Evolutionary conservation across 2,888 invertebrate genomes (phyloP), one percentile per base, ranked within the genome.

Genomic region (Zhengitettix transpicula): DNA sequence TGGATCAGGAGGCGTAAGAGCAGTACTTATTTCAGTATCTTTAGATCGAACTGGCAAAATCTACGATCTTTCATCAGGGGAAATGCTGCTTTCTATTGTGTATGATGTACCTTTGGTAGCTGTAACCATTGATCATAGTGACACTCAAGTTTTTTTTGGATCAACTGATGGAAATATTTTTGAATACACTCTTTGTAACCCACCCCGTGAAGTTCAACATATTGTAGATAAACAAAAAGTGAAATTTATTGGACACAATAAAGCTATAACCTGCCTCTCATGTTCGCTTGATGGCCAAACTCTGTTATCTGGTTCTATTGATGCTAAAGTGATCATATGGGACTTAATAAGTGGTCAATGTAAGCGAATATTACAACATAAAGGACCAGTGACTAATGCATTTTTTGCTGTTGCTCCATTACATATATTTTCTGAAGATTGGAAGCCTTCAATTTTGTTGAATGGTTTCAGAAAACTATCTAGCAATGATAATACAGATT

Each of bases 1-100:
- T 42, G 89, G 90, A 17, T 77, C 77, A 67, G 83, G 83, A 11
- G 87, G 87, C 0, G 74, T 81, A 57, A 79, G 82, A 59, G 81
- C 87, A 0, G 79, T 87, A 55, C 73, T 94, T 61, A 82, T 81
- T 58, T 85, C 93, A 0, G 83, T 84, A 7, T 93, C 94, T 0
- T 71, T 82, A 58, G 95, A 96, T 71, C 81, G 87, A 66, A 87
- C 89, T 11, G 87, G 88, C 67, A 87, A 87, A 72, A 78, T 95
- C 17, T 93, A 90, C 73, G 85, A 88, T 64, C 71, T 93, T 12
- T 69, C 78, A 14, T 78, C 79, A 41, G 92, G 91, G 28, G 75
- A 76, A 52, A 71, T 87, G 64, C 71, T 95, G 51, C 71, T 89
- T 0, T 86, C 84, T 61, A 71, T 94, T 51, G 79, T 90, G 0